A percentile compares a stretch with the other conserved stretches of the same genome.
These are phyloP conservation scores for Narcine bancroftii DNA, from an alignment of 2,113 vertebrate genomes.

Conservation along the genomic window DNA sequence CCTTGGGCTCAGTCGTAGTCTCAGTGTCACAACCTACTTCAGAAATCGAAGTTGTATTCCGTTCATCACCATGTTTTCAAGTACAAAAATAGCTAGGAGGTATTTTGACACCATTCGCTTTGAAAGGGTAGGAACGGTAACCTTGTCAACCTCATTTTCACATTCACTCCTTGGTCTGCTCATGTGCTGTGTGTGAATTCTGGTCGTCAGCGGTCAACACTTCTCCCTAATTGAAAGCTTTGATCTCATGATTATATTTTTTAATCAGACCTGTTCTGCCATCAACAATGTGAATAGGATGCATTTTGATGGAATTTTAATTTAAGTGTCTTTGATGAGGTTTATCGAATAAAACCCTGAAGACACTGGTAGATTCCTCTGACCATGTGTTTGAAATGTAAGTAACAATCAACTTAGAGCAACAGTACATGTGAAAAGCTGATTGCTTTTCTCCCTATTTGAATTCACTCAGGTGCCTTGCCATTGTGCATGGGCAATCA, in stretches of 20 bases:
- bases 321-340: background rate
- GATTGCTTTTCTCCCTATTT: background rate
- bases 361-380: background rate
- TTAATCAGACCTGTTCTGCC: background rate
- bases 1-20: background rate
- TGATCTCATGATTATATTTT: too few species aligned
- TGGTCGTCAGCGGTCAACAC: background rate
- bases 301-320: background rate
- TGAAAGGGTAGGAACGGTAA: background rate
- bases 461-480: too few species aligned
- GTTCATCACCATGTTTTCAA: background rate
- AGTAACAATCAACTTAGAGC: background rate
- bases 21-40: background rate
- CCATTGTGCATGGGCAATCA: too few species aligned
- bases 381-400: background rate
- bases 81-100: background rate
- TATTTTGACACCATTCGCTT: background rate
- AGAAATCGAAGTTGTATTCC: background rate
- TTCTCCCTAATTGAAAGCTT: background rate
- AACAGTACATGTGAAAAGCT: background rate
- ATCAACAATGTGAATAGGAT: background rate
- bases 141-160: background rate
- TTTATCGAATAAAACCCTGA: background rate
- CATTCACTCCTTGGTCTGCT: background rate
- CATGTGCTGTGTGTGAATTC: background rate